A percentile compares a stretch with the other conserved stretches of the same genome.
Evolutionary conservation across 2,797 vertebrate species (phyloP).

Genomic region (Tragopan temminckii): DNA sequence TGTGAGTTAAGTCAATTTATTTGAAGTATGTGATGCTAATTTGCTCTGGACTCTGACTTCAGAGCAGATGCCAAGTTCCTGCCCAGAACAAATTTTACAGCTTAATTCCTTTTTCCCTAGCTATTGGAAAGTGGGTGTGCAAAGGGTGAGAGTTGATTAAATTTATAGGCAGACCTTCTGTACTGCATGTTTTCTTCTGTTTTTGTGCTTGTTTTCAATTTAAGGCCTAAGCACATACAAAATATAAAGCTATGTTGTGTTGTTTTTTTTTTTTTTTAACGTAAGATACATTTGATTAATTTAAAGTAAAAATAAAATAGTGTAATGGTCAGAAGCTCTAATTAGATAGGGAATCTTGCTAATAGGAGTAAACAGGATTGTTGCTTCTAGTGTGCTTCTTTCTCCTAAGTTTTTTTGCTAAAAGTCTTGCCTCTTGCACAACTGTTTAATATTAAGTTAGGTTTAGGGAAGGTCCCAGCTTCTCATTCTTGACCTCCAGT

Average conservation of each 20-base stretch:
- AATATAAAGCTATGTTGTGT: background rate
- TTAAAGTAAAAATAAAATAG: background rate
- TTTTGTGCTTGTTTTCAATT: slow-evolving; percentile 15
- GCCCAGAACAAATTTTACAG: slow-evolving; percentile 56
- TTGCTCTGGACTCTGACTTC: slow-evolving; percentile 52
- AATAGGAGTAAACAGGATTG: background rate
- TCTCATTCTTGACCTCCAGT: background rate
- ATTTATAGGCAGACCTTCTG: slow-evolving; percentile 7
- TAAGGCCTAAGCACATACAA: background rate
- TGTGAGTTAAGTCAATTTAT: slow-evolving; percentile 38
- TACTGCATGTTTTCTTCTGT: background rate
- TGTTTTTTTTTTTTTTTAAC: background rate
- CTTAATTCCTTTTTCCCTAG: slow-evolving; percentile 42
- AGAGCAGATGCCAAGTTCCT: slow-evolving; percentile 46
- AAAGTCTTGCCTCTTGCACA: background rate
- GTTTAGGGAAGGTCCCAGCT: background rate
- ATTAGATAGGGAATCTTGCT: background rate
- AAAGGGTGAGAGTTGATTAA: slow-evolving; percentile 1
- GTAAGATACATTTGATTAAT: background rate
- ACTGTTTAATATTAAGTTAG: background rate
- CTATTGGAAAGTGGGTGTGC: background rate
- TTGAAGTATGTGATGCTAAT: slow-evolving; percentile 58
- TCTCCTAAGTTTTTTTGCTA: background rate
- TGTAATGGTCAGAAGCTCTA: background rate
- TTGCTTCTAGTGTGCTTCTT: background rate